Evolutionary conservation across 92 coral and sea anemone genomes (phyloP).

Genomic region (Epizoanthus fatuus): DNA sequence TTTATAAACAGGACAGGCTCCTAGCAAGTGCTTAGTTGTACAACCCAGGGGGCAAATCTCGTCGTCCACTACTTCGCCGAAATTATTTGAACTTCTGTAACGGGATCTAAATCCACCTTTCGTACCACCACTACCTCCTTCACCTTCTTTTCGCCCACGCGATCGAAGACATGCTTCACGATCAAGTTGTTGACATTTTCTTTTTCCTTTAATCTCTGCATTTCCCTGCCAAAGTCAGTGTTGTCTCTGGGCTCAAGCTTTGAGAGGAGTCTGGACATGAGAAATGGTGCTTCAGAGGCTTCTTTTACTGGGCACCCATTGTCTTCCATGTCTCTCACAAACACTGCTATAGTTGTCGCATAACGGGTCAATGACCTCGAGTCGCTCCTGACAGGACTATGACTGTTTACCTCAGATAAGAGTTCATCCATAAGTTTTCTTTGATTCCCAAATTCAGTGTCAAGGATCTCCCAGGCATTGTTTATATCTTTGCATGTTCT

Average conservation of each 20-base stretch:
- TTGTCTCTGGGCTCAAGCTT: conserved; percentile 67
- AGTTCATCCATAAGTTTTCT: conserved; percentile 73
- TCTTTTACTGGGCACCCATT: conserved; percentile 52
- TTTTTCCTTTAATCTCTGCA: conserved; percentile 55
- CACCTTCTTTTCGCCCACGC: conserved; percentile 55
- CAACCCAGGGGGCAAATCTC: conserved; percentile 27
- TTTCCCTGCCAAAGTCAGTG: conserved; percentile 65
- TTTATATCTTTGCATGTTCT: conserved; percentile 60
- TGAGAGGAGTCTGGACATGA: conserved; percentile 55
- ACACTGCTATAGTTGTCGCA: conserved; percentile 60
- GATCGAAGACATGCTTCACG: conserved; percentile 71
- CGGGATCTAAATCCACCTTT: conserved; percentile 16
- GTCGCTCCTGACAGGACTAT: conserved; percentile 60
- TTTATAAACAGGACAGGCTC: conserved; percentile 11
- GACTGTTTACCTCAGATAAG: conserved; percentile 54
- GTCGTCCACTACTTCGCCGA: conserved; percentile 33
- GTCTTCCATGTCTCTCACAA: conserved; percentile 72
- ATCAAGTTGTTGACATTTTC: conserved; percentile 63
- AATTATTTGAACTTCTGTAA: conserved; percentile 13
- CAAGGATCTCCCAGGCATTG: conserved; percentile 74
- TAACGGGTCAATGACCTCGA: conserved; percentile 62
- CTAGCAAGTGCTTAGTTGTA: conserved; percentile 26
- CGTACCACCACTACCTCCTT: background rate
- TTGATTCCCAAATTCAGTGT: conserved; percentile 70
- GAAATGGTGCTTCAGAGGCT: conserved; percentile 64